These are phyloP conservation scores for Fragum sueziense DNA, from an alignment of 2,888 invertebrate species.

Conservation along the genomic window DNA sequence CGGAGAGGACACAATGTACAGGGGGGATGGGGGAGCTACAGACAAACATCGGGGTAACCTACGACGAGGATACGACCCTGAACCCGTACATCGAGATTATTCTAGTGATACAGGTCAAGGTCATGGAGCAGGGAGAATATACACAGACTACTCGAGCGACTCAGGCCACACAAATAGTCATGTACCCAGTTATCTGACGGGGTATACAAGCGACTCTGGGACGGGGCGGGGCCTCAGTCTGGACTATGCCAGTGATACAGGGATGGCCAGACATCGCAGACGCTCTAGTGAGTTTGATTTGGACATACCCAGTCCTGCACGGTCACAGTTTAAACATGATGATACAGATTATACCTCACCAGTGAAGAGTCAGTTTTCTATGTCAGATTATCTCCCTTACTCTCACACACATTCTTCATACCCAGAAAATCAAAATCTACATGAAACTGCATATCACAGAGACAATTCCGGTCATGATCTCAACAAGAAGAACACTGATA, in stretches of 20 bases:
- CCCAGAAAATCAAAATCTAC: constrained; percentile 8
- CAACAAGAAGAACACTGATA: neutral
- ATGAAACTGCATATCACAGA: neutral
- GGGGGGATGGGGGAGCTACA: constrained; percentile 41
- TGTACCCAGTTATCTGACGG: constrained; percentile 1
- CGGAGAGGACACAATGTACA: constrained; percentile 25
- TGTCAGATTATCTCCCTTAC: constrained; percentile 47
- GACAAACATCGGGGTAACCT: constrained; percentile 45
- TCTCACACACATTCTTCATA: constrained; percentile 38
- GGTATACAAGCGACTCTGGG: constrained; percentile 45
- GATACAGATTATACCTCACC: constrained; percentile 54
- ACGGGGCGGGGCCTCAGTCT: neutral
- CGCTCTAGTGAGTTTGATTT: constrained; percentile 57
- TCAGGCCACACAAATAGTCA: constrained; percentile 20
- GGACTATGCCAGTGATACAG: constrained; percentile 52
- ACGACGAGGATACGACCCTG: constrained; percentile 43
- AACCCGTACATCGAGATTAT: constrained; percentile 38
- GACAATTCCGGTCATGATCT: constrained; percentile 3
- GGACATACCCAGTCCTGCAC: constrained; percentile 57
- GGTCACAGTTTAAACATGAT: constrained; percentile 41
- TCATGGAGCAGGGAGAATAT: neutral
- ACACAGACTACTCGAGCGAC: constrained; percentile 41
- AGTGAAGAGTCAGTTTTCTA: constrained; percentile 50
- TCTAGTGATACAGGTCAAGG: constrained; percentile 49
- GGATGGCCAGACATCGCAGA: constrained; percentile 33